Evolutionary conservation across 1,140 invertebrate species (phyloP).

Genomic region (Magallana ariakensis): DNA sequence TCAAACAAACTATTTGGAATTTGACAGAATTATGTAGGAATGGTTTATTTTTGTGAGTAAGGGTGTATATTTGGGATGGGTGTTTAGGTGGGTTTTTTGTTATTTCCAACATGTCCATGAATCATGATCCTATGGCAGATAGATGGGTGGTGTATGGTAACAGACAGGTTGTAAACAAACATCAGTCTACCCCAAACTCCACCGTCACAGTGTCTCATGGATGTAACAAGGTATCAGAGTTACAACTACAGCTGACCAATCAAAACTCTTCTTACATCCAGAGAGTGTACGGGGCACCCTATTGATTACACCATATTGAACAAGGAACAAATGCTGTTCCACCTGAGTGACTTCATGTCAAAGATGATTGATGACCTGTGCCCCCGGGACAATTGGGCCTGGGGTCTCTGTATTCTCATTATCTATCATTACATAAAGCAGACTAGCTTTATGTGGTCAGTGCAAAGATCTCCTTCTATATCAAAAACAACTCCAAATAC

Average conservation of each 20-base stretch:
- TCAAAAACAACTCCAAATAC: neutral
- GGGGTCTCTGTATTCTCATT: neutral
- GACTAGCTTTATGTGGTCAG: neutral
- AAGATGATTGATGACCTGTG: constrained; percentile 16
- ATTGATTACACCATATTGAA: neutral
- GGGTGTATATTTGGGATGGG: no score
- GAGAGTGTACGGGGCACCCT: neutral
- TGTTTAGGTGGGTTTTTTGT: no score
- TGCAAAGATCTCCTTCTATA: neutral
- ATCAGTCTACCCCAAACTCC: neutral
- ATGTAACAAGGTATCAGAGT: neutral
- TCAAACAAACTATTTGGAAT: no score
- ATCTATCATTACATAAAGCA: constrained; percentile 23
- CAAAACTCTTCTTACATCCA: constrained; percentile 8
- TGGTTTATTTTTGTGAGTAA: no score
- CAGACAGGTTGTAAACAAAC: neutral
- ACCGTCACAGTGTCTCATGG: neutral
- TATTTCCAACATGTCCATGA: no score
- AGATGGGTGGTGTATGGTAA: neutral
- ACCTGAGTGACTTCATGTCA: neutral
- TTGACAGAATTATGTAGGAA: no score
- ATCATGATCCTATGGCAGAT: no score
- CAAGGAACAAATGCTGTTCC: constrained; percentile 6
- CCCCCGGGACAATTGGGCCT: no score
- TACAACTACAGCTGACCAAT: neutral